Evolutionary conservation across 2,888 invertebrate species (phyloP).

Genomic region (Acanthosoma haemorrhoidale): DNA sequence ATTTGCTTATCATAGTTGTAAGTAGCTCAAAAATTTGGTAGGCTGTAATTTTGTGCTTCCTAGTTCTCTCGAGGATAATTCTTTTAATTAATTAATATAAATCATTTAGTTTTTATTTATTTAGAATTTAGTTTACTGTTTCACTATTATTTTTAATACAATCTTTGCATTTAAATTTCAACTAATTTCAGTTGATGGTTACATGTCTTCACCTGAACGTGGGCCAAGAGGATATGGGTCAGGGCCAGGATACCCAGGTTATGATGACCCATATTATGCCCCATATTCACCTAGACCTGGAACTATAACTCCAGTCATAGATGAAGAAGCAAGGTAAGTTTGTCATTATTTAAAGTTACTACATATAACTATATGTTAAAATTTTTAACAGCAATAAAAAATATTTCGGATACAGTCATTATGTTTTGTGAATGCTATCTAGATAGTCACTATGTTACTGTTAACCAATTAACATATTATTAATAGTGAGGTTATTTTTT

Average conservation of each 20-base stretch:
- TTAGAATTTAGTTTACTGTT: too few relatives aligned
- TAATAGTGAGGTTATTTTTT: too few relatives aligned
- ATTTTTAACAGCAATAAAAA: too few relatives aligned
- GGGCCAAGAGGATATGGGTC: constrained; percentile 43
- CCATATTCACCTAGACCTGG: constrained; percentile 63
- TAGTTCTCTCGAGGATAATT: neutral
- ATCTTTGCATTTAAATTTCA: too few relatives aligned
- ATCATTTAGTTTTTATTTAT: neutral
- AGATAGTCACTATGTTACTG: too few relatives aligned
- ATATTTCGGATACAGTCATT: too few relatives aligned
- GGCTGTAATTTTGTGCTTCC: neutral
- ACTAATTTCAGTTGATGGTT: constrained; percentile 55
- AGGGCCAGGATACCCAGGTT: constrained; percentile 46
- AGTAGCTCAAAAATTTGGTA: too few relatives aligned
- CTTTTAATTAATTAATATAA: neutral
- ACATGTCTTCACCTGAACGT: constrained; percentile 83
- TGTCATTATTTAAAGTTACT: neutral
- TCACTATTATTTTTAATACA: too few relatives aligned
- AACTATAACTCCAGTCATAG: constrained; percentile 81
- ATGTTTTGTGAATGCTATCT: too few relatives aligned
- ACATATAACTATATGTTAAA: too few relatives aligned
- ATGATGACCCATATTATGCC: constrained; percentile 83
- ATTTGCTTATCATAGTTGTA: too few relatives aligned
- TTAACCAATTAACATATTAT: too few relatives aligned
- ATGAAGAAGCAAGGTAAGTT: constrained; percentile 74